Base-by-base conservation (phyloP, 2,113 vertebrate species). In the Heterotilapia buettikoferi region DNA sequence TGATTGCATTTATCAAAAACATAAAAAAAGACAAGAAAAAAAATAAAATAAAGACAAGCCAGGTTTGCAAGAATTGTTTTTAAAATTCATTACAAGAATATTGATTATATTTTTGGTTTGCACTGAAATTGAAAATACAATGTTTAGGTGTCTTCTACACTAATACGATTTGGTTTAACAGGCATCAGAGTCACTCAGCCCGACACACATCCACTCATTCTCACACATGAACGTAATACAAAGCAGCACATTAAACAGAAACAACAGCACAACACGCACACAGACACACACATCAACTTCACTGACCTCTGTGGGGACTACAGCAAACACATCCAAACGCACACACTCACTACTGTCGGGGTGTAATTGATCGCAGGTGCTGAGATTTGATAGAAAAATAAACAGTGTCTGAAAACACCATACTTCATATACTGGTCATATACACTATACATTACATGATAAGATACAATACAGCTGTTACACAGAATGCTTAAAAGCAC, bases 11-110 rank as follows among this genome's bases (percentile, higher is more conserved):
- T 14, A 43, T 43, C 68, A n/a, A 19, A 16, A 24, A 33, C 38
- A 66, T 26, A 82, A 31, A 16, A 16, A 11, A 43, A 80, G 56
- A 24, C 5, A 18, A 45, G 14, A 45, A 31, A 50, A 45, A 31
- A 50, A 78, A 59, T 10, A 7, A 7, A 7, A 26, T 29, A 2
- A 31, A 89, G 31, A 83, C 7, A 21, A 33, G 19, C 40, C n/a
- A 73, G 1, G 2, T 26, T 61, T 73, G 13, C 21, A 59, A 85
- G 63, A 82, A 76, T 91, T 92, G 82, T 93, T 83, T 86, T 92
- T 86, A n/a, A 18, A 59, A 56, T 97, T 96, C 96, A 96, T 96
- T 97, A 97, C 91, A 97, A 97, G 95, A 97, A 97, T 96, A 97
- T 93, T 90, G 54, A 89, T 96, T 54, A 92, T 90, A 84, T 93